phyloP scores from a whole-genome alignment of 2,797 vertebrate genomes.

The Pitangus sulphuratus region DNA sequence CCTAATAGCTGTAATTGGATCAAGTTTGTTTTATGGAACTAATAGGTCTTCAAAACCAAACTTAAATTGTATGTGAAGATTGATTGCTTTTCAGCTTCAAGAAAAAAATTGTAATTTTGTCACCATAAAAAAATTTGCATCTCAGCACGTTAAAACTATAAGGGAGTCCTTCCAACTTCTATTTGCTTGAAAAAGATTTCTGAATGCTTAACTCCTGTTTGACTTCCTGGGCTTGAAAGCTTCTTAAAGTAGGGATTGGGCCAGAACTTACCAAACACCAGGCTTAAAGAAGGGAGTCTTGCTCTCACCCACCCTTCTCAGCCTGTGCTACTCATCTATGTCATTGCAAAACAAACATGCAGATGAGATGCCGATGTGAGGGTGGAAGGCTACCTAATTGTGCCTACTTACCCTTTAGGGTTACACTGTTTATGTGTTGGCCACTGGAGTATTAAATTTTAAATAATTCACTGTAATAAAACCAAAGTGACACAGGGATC shows the following conservation, averaged over 20 bases:
- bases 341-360: not conserved
- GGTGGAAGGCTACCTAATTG: not conserved
- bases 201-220: no score
- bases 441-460: not conserved
- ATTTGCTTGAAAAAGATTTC: no score
- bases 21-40: not conserved
- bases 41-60: not conserved
- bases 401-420: not conserved
- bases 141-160: not conserved
- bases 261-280: not conserved
- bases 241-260: not conserved
- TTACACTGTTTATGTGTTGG: not conserved
- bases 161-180: no score
- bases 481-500: not conserved
- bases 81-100: not conserved
- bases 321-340: not conserved
- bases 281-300: not conserved
- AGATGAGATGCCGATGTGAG: not conserved
- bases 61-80: not conserved
- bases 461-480: slow-evolving; percentile 14
- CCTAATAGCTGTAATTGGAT: not conserved
- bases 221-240: no score
- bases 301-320: not conserved
- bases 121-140: not conserved
- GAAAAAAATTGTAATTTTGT: not conserved